A percentile compares a stretch with the other conserved stretches of the same genome.
Evolutionary conservation across 2,113 vertebrate genomes (phyloP).

Genomic region (Python bivittatus): DNA sequence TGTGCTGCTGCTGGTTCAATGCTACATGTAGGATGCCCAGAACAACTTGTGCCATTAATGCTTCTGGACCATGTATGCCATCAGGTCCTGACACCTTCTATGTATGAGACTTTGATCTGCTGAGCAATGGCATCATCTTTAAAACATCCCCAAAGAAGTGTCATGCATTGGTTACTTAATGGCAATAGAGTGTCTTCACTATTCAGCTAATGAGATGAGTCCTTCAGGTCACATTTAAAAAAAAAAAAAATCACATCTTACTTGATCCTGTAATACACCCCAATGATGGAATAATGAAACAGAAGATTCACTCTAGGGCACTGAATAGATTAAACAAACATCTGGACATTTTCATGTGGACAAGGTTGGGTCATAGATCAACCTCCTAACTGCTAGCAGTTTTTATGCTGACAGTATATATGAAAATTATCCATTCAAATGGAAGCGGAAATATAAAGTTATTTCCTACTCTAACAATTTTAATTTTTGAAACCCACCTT

Average conservation of each 20-base stretch:
- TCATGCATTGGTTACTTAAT: background rate
- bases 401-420: background rate
- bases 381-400: background rate
- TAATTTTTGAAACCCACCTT: background rate
- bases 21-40: background rate
- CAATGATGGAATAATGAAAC: background rate
- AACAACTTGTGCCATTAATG: background rate
- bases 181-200: background rate
- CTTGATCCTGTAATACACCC: background rate
- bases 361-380: background rate
- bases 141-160: background rate
- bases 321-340: too few species aligned
- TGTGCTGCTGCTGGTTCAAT: background rate
- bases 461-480: background rate
- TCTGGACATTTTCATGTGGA: background rate
- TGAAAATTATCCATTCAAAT: background rate
- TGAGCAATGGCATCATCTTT: background rate
- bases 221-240: background rate
- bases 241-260: background rate
- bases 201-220: background rate
- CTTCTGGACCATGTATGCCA: background rate
- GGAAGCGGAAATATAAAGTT: background rate
- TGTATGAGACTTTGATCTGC: background rate
- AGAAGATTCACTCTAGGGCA: too few species aligned
- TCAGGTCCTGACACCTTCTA: background rate